Conservation (phyloP, 2,888 invertebrate species). For the Rhamnusium bicolor region DNA sequence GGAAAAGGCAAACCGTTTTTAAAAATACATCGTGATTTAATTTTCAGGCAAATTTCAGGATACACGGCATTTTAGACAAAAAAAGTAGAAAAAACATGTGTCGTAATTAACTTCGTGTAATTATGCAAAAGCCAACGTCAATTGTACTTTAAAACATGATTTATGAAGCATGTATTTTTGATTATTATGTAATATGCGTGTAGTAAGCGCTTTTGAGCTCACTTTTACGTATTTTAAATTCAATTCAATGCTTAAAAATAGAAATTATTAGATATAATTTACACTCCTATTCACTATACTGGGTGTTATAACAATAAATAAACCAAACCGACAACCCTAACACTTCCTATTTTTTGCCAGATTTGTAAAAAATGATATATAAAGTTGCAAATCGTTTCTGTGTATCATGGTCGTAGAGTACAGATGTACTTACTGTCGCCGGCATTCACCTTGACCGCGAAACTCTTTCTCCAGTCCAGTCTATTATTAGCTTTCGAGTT, state of each 20-base stretch:
- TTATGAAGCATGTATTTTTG: not conserved
- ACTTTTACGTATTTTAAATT: not conserved
- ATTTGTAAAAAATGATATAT: no score
- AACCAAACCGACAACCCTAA: no score
- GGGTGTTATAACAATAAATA: no score
- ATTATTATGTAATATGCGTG: not conserved
- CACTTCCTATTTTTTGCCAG: no score
- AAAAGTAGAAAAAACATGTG: slow-evolving; percentile 4
- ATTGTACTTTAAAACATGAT: not conserved
- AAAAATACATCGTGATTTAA: slow-evolving; percentile 21
- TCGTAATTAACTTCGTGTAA: not conserved
- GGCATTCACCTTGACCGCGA: no score
- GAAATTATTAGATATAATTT: no score
- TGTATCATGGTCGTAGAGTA: no score
- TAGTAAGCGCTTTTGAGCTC: not conserved
- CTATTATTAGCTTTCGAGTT: no score
- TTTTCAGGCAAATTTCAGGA: not conserved
- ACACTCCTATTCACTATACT: no score
- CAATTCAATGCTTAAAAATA: not conserved
- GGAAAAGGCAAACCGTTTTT: slow-evolving; percentile 7
- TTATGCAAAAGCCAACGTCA: not conserved
- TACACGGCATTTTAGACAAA: not conserved
- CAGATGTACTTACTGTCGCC: no score
- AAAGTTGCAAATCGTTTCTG: no score
- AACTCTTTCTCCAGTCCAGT: no score